Evolutionary conservation across 2,797 vertebrate genomes (phyloP).

Genomic region (Sarcoramphus papa): DNA sequence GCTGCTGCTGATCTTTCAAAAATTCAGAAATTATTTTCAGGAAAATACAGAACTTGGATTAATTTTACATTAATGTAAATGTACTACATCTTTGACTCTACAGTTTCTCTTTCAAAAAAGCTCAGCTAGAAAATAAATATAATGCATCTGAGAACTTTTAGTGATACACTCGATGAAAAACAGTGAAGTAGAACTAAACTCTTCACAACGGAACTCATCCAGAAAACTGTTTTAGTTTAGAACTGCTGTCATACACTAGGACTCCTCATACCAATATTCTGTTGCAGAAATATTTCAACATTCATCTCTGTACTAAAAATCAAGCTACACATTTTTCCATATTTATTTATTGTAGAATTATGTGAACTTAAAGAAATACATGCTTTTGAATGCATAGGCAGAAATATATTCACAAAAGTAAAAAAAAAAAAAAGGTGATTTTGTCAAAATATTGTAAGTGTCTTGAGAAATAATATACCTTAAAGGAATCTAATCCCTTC

Average conservation of each 20-base stretch:
- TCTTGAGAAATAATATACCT: background rate
- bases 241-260: background rate
- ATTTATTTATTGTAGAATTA: background rate
- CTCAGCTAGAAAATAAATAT: background rate
- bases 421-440: background rate
- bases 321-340: background rate
- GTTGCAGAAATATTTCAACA: background rate
- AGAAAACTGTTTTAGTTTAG: background rate
- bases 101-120: constrained; percentile 1
- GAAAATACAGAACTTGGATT: background rate
- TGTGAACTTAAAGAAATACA: background rate
- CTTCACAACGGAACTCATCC: background rate
- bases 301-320: background rate
- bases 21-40: constrained; percentile 14
- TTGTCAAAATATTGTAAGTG: background rate
- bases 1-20: background rate
- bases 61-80: background rate
- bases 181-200: background rate
- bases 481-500: background rate
- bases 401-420: background rate
- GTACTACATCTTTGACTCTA: background rate
- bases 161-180: background rate
- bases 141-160: background rate
- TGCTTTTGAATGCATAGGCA: background rate
- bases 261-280: background rate